These are phyloP conservation scores for Tipula lateralis DNA, from an alignment of 2,888 invertebrate genomes.

Conservation along the genomic window DNA sequence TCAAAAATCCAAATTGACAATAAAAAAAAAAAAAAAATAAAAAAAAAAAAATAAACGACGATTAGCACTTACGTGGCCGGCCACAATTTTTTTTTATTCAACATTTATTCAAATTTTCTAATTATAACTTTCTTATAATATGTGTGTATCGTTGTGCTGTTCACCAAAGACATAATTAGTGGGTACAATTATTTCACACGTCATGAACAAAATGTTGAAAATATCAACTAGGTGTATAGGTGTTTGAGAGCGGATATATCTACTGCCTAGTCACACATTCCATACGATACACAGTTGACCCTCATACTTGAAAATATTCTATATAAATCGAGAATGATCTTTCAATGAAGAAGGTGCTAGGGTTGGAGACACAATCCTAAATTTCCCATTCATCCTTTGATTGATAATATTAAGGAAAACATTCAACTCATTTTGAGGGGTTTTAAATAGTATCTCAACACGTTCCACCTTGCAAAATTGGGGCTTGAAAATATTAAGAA, in stretches of 20 bases:
- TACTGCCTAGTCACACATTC: background rate
- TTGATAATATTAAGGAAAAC: no score
- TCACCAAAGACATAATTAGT: background rate
- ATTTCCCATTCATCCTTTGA: no score
- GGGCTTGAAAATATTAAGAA: no score
- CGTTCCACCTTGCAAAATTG: no score
- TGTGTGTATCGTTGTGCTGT: background rate
- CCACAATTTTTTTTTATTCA: background rate
- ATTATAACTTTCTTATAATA: background rate
- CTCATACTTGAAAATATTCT: no score
- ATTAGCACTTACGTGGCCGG: background rate
- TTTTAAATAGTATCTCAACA: no score
- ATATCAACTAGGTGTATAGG: background rate
- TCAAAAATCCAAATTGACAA: background rate
- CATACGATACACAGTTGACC: no score
- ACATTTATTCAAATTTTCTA: background rate
- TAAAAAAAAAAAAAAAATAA: background rate
- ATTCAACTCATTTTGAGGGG: no score
- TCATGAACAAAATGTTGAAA: background rate
- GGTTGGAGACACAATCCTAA: no score
- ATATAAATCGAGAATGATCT: no score
- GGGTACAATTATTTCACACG: background rate
- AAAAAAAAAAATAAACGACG: background rate
- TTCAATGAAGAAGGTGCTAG: no score
- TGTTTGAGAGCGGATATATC: background rate